Base-by-base conservation (phyloP, 2,888 invertebrate genomes). In the Julus scanicus region DNA sequence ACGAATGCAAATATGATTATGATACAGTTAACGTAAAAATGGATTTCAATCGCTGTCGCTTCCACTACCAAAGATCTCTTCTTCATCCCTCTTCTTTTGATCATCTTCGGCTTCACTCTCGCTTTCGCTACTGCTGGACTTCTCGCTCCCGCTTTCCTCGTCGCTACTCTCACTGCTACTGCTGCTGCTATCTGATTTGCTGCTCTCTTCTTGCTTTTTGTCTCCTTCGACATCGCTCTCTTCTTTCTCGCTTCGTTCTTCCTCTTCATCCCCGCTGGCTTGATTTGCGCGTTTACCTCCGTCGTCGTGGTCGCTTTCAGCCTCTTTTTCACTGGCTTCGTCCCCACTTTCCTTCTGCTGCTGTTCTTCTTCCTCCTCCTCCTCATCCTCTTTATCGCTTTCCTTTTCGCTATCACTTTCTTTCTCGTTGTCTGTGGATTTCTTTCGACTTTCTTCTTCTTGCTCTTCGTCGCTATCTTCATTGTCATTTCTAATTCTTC, bases 101-200 rank as follows among this genome's bases (percentile, higher is more conserved):
- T 88, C 89, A 5, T 90, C 90, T 37, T 89, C 90, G 13, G 87
- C 89, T n/a, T 89, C 89, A 40, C 89, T 89, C 40, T 89, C 89
- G 44, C 88, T 88, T 15, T 88, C 89, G n/a, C 89, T 89, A n/a
- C 88, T 86, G 37, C 44, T 44, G 20, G 40, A 40, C 39, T 85
- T 88, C 17, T 63, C 57, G 40, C 63, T 89, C 5, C 84, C 57
- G 40, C 89, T 89, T 80, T 88, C 88, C 8, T 88, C 89, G 40
- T 89, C 89, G 17, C 88, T 89, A 86, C 89, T 89, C 9, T 90
- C 92, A 89, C 92, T 92, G 3, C 91, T 91, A 87, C 90, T 90
- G 89, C 89, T 90, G 89, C 89, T 37, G 91, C 91, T 89, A 90
- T 91, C 15, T 91, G 91, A 87, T 89, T 89, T 91, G 89, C 92